Conservation (phyloP, 2,888 invertebrate species). For the Alentia gelatinosa region DNA sequence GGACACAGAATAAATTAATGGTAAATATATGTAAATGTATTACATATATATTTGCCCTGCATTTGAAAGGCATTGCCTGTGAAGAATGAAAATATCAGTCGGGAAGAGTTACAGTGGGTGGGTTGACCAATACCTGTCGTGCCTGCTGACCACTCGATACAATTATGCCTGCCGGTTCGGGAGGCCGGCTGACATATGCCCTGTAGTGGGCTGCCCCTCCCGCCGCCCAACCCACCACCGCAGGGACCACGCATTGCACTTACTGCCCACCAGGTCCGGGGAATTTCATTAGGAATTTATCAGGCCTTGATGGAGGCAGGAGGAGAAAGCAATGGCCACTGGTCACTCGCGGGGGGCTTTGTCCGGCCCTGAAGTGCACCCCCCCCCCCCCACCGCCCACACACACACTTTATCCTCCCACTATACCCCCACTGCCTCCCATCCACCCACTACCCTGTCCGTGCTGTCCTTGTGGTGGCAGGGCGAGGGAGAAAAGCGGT, state of each 20-base stretch:
- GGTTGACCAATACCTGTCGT: background rate
- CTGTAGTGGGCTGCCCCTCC: background rate
- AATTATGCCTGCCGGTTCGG: background rate
- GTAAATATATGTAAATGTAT: too few relatives aligned
- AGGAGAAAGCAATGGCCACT: background rate
- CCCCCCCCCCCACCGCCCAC: background rate
- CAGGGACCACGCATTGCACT: conserved; percentile 25
- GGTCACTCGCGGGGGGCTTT: background rate
- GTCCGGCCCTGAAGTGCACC: background rate
- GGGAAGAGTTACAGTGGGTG: background rate
- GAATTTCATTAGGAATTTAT: conserved; percentile 47
- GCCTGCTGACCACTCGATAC: background rate
- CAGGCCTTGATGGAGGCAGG: conserved; percentile 16
- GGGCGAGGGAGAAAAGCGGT: background rate
- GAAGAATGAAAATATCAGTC: background rate
- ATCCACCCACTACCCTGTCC: too few relatives aligned
- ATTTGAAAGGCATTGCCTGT: too few relatives aligned
- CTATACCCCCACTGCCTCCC: too few relatives aligned
- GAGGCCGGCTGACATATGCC: background rate
- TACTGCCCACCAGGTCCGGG: background rate
- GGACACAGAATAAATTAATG: too few relatives aligned
- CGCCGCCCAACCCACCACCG: background rate
- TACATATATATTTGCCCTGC: too few relatives aligned
- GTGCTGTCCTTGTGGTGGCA: background rate
- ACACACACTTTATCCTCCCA: background rate